Conservation (phyloP, 2,888 invertebrate species). For the Leptopilina syphax region DNA sequence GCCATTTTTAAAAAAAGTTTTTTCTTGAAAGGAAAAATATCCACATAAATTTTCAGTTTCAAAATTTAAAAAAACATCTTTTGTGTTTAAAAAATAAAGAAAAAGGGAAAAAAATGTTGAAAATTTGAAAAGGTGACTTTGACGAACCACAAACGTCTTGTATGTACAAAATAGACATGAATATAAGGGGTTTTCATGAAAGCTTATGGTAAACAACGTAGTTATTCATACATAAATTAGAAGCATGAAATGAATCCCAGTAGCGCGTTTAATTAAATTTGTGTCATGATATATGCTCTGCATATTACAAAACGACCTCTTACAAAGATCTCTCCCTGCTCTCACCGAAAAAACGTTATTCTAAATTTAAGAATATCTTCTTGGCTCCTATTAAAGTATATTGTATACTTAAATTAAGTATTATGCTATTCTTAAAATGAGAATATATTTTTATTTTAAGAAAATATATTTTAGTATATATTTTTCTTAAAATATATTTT, state of each 20-base stretch:
- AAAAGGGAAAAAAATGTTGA: neutral
- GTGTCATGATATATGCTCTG: constrained; percentile 71
- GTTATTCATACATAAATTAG: constrained; percentile 73
- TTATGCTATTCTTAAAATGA: no score
- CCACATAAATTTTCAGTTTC: no score
- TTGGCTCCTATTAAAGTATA: no score
- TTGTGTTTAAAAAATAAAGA: neutral
- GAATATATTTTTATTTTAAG: no score
- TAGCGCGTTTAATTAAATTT: constrained; percentile 73
- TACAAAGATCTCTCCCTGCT: constrained; percentile 46
- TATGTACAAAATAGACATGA: constrained; percentile 15
- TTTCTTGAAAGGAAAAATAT: no score
- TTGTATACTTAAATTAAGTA: no score
- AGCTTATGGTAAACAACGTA: constrained; percentile 61
- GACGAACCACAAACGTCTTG: neutral
- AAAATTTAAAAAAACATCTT: no score
- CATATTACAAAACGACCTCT: constrained; percentile 56
- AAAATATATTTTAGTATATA: no score
- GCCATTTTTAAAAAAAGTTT: no score
- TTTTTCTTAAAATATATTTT: no score
- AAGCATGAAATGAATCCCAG: constrained; percentile 66
- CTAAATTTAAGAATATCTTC: no score
- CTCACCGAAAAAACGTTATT: no score
- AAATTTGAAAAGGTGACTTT: neutral
- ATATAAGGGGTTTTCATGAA: constrained; percentile 20